Percentiles rank a stretch among this genome's conserved stretches.
These are phyloP conservation scores for Acanthosepion lycidas DNA, from an alignment of 2,888 invertebrate species.

Conservation along the genomic window DNA sequence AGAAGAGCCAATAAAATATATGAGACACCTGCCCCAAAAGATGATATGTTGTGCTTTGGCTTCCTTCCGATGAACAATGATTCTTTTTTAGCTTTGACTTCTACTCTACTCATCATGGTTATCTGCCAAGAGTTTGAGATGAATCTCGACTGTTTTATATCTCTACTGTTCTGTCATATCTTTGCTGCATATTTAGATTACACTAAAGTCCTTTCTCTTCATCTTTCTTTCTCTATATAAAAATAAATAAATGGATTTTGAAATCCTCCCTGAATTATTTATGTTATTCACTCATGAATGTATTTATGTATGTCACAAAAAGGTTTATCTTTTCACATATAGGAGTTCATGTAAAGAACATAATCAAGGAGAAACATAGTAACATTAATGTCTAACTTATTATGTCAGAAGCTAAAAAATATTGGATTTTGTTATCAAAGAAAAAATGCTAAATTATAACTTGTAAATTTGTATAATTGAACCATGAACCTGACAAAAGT, in stretches of 20 bases:
- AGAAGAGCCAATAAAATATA: neutral
- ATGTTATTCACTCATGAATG: too few species aligned
- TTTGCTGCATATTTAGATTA: neutral
- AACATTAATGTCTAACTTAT: neutral
- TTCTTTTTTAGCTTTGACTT: neutral
- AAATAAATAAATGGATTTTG: too few species aligned
- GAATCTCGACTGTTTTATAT: neutral
- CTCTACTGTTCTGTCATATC: neutral
- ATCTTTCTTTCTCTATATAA: too few species aligned
- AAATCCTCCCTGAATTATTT: too few species aligned
- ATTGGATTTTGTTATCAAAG: neutral
- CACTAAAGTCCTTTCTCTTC: too few species aligned
- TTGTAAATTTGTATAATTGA: neutral
- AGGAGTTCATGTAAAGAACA: neutral
- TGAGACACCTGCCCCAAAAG: constrained; percentile 16
- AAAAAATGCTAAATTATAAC: neutral
- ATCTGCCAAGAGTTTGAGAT: neutral
- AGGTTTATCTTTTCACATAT: too few species aligned
- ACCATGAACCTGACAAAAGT: too few species aligned
- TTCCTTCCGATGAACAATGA: neutral
- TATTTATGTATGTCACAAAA: too few species aligned
- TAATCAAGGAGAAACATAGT: neutral
- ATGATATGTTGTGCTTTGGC: neutral
- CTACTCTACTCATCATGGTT: neutral
- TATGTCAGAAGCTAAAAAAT: neutral